Evolutionary conservation across 2,888 invertebrate species (phyloP).

Genomic region (Nymphalis polychloros): DNA sequence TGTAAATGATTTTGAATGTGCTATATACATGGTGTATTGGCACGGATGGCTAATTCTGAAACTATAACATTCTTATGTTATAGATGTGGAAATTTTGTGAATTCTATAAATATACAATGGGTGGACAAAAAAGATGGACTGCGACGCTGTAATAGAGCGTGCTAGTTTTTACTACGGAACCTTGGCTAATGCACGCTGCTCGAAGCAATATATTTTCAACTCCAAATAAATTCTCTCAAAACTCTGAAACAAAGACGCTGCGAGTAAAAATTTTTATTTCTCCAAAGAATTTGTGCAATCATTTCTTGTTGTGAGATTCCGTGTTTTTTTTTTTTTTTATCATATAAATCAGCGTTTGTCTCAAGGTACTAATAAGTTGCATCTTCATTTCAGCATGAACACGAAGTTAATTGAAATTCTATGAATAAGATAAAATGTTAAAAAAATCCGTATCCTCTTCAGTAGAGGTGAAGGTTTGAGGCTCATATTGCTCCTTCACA

Average conservation of each 20-base stretch:
- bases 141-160: neutral
- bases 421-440: too few relatives aligned
- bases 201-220: neutral
- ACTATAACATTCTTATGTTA: too few relatives aligned
- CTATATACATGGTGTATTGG: too few relatives aligned
- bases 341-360: neutral
- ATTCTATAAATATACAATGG: too few relatives aligned
- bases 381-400: neutral
- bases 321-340: neutral
- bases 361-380: neutral
- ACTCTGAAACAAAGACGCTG: neutral
- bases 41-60: too few relatives aligned
- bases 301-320: neutral
- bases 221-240: neutral
- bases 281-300: constrained; percentile 8
- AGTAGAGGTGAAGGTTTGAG: too few relatives aligned
- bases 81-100: too few relatives aligned
- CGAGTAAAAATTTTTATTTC: neutral
- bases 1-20: too few relatives aligned
- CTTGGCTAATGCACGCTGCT: neutral
- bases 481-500: too few relatives aligned
- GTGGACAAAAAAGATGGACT: too few relatives aligned
- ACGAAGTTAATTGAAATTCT: neutral
- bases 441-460: too few relatives aligned
- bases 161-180: neutral